Percentiles rank a stretch among this genome's conserved stretches.
Conservation (phyloP, 2,797 vertebrate genomes). For the Arrhamphus sclerolepis region DNA sequence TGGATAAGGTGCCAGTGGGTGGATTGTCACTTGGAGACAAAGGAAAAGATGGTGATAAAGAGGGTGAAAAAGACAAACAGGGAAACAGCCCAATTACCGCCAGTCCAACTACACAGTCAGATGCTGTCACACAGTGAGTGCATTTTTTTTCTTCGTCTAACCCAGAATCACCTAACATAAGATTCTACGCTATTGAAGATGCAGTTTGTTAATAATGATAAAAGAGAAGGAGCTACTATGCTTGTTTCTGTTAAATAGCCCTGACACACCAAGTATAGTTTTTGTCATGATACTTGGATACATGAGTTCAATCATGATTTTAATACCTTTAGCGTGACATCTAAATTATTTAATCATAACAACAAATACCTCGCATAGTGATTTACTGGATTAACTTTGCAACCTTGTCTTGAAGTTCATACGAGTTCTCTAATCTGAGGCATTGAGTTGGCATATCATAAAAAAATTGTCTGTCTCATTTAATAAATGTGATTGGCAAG, state of each 20-base stretch:
- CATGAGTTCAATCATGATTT: too few species aligned
- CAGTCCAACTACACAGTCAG: slow-evolving; percentile 49
- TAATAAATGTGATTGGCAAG: too few species aligned
- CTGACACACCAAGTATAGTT: not conserved
- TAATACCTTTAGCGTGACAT: too few species aligned
- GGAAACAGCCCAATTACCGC: slow-evolving; percentile 48
- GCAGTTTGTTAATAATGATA: not conserved
- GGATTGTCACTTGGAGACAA: slow-evolving; percentile 59
- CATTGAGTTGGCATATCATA: too few species aligned
- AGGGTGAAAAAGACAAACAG: slow-evolving; percentile 46
- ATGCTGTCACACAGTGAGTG: slow-evolving; percentile 68
- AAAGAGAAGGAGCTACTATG: not conserved
- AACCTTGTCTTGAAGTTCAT: too few species aligned
- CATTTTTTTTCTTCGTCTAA: slow-evolving; percentile 1
- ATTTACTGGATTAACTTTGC: too few species aligned
- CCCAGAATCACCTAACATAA: not conserved
- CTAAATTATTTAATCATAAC: too few species aligned
- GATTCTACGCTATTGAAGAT: slow-evolving; percentile 4
- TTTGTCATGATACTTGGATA: not conserved
- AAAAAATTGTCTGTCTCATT: too few species aligned
- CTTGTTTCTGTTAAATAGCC: not conserved
- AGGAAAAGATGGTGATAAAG: slow-evolving; percentile 50
- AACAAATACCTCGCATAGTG: too few species aligned
- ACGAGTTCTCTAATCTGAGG: too few species aligned
- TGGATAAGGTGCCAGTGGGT: slow-evolving; percentile 58